Evolutionary conservation across 2,888 invertebrate genomes (phyloP).

Genomic region (Melinaea menophilus): DNA sequence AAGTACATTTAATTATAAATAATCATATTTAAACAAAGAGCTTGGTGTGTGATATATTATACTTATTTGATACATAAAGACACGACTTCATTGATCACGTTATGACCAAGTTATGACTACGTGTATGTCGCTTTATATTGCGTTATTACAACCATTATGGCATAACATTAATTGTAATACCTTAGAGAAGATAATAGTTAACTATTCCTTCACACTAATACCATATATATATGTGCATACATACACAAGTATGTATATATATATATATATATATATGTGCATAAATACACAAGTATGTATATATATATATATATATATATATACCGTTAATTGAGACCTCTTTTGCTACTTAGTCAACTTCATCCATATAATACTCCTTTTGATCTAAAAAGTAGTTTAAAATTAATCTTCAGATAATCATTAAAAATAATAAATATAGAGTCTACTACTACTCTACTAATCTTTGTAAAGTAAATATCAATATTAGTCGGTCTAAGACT

Average conservation of each 20-base stretch:
- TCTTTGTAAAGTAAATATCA: neutral
- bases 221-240: no score
- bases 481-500: neutral
- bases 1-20: no score
- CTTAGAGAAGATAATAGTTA: no score
- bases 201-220: no score
- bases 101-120: no score
- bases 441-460: constrained; percentile 16
- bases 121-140: constrained; percentile 24
- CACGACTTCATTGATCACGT: neutral
- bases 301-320: no score
- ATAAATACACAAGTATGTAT: no score
- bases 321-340: no score
- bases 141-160: constrained; percentile 51
- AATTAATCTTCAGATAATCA: neutral
- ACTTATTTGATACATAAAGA: neutral
- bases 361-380: neutral
- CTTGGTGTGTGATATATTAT: neutral
- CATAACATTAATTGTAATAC: constrained; percentile 58
- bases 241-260: no score
- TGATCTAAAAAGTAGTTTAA: constrained; percentile 1
- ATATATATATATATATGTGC: no score
- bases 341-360: no score
- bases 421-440: constrained; percentile 2
- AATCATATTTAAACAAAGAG: no score